Evolutionary conservation across 2,797 vertebrate species (phyloP), one percentile per base, ranked within the genome.

Genomic region (Bradypodion ventrale): DNA sequence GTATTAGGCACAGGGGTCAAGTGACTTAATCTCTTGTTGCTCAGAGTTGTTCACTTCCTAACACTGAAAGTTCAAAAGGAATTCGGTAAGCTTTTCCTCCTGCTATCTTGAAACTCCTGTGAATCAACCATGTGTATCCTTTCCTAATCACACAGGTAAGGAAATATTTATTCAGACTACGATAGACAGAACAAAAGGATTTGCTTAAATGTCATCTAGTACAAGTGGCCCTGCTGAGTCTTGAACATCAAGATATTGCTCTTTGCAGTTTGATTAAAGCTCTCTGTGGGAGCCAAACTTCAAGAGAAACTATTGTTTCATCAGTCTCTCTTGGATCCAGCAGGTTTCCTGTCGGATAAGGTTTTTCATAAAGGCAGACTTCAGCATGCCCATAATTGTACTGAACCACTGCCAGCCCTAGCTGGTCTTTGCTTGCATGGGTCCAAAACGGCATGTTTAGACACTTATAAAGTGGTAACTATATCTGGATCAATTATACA

Each of bases 111-210:
- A 75, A 37, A 85, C 49, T 80, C 52, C 72, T 32, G 68, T 73
- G 76, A 78, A 73, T 63, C 75, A 52, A 62, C 59, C 83, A 84
- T 78, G 37, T 63, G 56, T 77, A 27, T 35, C 66, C 73, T 35
- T 78, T 84, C 76, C 40, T 84, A 84, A 78, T 72, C 56, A 73
- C 27, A 73, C 56, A 81, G 63, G 32, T 75, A 40, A 76, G 72
- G 72, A 85, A 85, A 81, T 85, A 60, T 80, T 85, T 85, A 75
- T 49, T 75, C 52, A 80, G 49, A 44, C 16, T 59, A 35, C 7
- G 32, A 81, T 81, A 85, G 65, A 60, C n/a, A 68, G 62, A 75
- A 85, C 78, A 85, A 85, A 80, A 44, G 46, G 37, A 80, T 75
- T 75, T 75, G 44, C 29, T 79, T 66, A 16, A 7, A 85, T 76